These are phyloP conservation scores for mouse (Mus musculus) DNA, from an alignment of 2,113 vertebrate genomes.

Conservation along the genomic window GRCm39 chr3:34712501-34713000, in stretches of 20 bases:
- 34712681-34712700: neutral
- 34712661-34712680: conserved; percentile 25
- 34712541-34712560: neutral
- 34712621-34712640: conserved; percentile 39
- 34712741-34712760: neutral
- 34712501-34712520: neutral
- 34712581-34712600: neutral
- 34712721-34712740: neutral
- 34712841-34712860: neutral
- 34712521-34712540: neutral
- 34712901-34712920: neutral
- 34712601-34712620: neutral
- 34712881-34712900: neutral
- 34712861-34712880: neutral
- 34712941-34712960: neutral
- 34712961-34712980: conserved; percentile 10
- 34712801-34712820: neutral
- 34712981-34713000: neutral
- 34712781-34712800: neutral
- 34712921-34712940: neutral
- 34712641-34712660: conserved; percentile 3
- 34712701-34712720: conserved; percentile 6
- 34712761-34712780: conserved; percentile 37
- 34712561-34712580: no score
- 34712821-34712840: neutral